Conservation (phyloP, 2,113 vertebrate genomes). For the Cyprinodon tularosa region DNA sequence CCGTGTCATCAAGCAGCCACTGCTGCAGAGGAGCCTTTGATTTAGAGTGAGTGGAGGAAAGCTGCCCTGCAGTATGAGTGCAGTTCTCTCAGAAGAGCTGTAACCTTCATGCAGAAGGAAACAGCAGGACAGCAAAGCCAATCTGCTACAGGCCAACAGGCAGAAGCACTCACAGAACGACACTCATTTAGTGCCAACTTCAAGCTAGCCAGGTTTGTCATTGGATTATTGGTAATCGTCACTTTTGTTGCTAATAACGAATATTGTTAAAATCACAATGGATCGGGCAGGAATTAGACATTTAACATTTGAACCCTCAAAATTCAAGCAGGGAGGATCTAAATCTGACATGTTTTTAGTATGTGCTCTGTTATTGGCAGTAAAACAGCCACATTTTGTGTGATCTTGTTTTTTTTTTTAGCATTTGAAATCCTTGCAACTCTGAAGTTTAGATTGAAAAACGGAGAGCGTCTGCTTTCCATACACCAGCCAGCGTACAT, state of each 20-base stretch:
- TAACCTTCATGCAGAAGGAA: slow-evolving; percentile 32
- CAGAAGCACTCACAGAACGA: slow-evolving; percentile 18
- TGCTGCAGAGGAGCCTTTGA: slow-evolving; percentile 47
- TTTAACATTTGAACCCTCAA: slow-evolving; percentile 3
- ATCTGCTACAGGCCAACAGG: slow-evolving; percentile 21
- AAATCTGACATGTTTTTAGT: slow-evolving; percentile 4
- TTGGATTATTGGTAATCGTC: neutral
- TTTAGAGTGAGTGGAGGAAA: slow-evolving; percentile 45
- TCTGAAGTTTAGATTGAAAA: slow-evolving; percentile 1
- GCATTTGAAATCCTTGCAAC: slow-evolving; percentile 8
- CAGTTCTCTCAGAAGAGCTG: slow-evolving; percentile 21
- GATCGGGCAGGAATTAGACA: slow-evolving; percentile 7
- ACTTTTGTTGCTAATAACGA: no score
- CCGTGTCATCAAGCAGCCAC: slow-evolving; percentile 35
- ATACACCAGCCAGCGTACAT: slow-evolving; percentile 31
- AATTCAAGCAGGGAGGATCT: neutral
- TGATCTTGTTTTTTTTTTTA: slow-evolving; percentile 19
- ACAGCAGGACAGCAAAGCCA: slow-evolving; percentile 39
- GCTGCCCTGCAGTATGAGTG: slow-evolving; percentile 36
- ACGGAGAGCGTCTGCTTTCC: slow-evolving; percentile 16
- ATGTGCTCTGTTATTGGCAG: neutral
- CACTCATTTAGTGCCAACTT: slow-evolving; percentile 20
- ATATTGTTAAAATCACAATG: slow-evolving; percentile 11
- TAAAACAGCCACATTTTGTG: slow-evolving; percentile 12
- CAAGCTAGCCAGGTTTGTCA: neutral